phyloP scores from a whole-genome alignment of 2,888 invertebrate species.

The Linnaemya vulpina region DNA sequence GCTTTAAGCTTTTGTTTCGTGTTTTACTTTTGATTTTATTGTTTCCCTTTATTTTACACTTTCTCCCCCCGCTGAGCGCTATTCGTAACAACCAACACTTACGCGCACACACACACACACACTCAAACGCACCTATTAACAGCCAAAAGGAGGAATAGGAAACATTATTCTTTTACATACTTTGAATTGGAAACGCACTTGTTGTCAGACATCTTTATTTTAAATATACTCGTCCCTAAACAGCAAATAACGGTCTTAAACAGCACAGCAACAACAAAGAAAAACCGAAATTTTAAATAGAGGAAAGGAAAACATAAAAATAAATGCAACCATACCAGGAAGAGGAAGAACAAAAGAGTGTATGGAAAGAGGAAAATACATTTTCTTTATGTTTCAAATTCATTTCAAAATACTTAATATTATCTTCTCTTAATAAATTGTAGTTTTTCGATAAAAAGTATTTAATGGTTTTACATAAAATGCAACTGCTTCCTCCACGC shows the following conservation, averaged over 20 bases:
- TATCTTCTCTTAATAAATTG: too few relatives aligned
- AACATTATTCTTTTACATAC: constrained; percentile 60
- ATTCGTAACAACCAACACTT: not conserved
- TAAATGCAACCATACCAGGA: not conserved
- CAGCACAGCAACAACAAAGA: constrained; percentile 14
- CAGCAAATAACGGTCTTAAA: constrained; percentile 54
- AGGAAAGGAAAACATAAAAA: not conserved
- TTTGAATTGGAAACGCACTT: constrained; percentile 64
- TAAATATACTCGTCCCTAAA: constrained; percentile 24
- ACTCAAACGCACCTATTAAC: constrained; percentile 1
- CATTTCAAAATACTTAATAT: too few relatives aligned
- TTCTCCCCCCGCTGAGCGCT: constrained; percentile 31
- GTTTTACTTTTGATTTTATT: constrained; percentile 59
- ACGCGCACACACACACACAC: constrained; percentile 5
- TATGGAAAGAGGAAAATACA: not conserved
- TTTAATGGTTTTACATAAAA: too few relatives aligned
- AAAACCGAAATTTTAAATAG: not conserved
- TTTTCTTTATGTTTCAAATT: not conserved
- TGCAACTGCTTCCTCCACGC: too few relatives aligned
- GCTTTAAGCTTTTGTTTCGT: constrained; percentile 15
- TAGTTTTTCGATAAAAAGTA: too few relatives aligned
- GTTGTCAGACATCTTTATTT: constrained; percentile 53
- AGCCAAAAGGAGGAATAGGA: constrained; percentile 37
- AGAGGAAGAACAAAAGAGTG: not conserved
- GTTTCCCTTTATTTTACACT: constrained; percentile 56